Evolutionary conservation across 2,888 invertebrate genomes (phyloP), one percentile per base, ranked within the genome.

Genomic region (Ormyrus thymus): DNA sequence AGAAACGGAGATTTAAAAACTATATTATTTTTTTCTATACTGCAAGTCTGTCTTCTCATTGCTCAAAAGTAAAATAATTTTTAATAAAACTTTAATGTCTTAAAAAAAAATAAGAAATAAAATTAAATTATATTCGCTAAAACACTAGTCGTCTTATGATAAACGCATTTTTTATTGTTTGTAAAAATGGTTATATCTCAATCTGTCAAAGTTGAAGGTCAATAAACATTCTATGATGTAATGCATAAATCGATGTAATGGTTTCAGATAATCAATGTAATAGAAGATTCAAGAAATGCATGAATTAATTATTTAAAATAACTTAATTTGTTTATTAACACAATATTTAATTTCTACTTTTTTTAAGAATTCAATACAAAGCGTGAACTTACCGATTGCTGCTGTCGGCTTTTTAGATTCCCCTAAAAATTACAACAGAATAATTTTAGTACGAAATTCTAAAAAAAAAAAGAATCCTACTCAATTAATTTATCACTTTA

Each of bases 311-410:
- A 29, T 29, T 29, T 29, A 29, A 29, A 29, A 29, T 29, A 29
- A 29, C 29, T 29, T 29, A 29, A 29, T 29, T 29, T 29, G 29
- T 29, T 29, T 29, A 29, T 29, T 29, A 29, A 29, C 4, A 29
- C 29, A 29, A 29, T 29, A 29, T 29, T 29, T 29, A 29, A 29
- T 29, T 29, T 29, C 3, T 29, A 29, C 29, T 29, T 29, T 29
- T 29, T 29, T 29, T 29, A 29, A 29, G 29, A 4, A 29, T 29
- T 29, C 29, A 29, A 29, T 29, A 29, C 29, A 29, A 29, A 29
- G 29, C 29, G 29, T 29, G 29, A 29, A 29, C 29, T 77, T 71
- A 77, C 70, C 65, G 64, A 71, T 71, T 46, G 58, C 58, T 15
- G 64, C 59, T 46, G 50, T 51, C 7, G 65, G 48, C 2, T 71